Evolutionary conservation across 2,888 invertebrate species (phyloP).

Genomic region (Chaitophorus viminalis): DNA sequence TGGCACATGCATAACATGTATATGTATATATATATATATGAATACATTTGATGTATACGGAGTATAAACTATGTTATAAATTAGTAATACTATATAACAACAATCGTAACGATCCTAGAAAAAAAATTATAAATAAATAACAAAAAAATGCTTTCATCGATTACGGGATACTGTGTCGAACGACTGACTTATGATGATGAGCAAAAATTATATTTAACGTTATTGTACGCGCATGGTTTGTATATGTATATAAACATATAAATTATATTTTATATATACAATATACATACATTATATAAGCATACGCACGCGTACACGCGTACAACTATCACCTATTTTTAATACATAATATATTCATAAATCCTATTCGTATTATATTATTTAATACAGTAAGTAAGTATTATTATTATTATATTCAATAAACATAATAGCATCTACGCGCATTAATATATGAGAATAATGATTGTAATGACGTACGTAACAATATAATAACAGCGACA

Average conservation of each 20-base stretch:
- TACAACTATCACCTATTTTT: slow-evolving; percentile 30
- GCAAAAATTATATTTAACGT: slow-evolving; percentile 49
- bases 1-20: neutral
- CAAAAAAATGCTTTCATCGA: slow-evolving; percentile 31
- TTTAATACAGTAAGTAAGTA: slow-evolving; percentile 14
- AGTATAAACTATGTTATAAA: slow-evolving; percentile 34
- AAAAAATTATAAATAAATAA: slow-evolving; percentile 12
- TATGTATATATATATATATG: neutral
- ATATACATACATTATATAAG: neutral
- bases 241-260: neutral
- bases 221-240: neutral
- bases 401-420: slow-evolving; percentile 20
- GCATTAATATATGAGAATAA: slow-evolving; percentile 28
- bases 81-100: slow-evolving; percentile 61
- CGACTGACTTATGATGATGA: slow-evolving; percentile 50
- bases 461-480: slow-evolving; percentile 25
- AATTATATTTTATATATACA: neutral
- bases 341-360: neutral
- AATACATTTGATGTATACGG: neutral
- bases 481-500: slow-evolving; percentile 32
- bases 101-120: slow-evolving; percentile 27
- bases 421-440: slow-evolving; percentile 32
- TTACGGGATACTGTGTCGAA: slow-evolving; percentile 29
- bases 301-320: neutral
- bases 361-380: slow-evolving; percentile 25